Evolutionary conservation across 2,797 vertebrate genomes (phyloP).

Genomic region (Neoniphon sammara): DNA sequence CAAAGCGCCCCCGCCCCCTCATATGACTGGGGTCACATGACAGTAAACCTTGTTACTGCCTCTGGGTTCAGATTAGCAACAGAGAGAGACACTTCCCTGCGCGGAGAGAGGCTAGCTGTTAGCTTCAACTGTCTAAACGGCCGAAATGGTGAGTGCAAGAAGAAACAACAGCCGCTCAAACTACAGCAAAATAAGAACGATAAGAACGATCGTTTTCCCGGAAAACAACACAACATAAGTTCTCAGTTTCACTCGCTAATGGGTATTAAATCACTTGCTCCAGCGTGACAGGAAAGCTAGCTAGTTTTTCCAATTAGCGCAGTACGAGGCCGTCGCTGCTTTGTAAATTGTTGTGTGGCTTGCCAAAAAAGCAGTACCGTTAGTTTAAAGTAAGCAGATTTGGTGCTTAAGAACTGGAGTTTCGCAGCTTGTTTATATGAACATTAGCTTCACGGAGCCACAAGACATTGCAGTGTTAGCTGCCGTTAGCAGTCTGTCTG

Average conservation of each 20-base stretch:
- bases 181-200: not conserved
- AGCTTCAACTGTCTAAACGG: conserved; percentile 76
- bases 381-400: not conserved
- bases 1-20: conserved; percentile 17
- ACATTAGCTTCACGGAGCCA: no score
- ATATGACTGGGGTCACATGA: conserved; percentile 76
- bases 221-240: fast-evolving
- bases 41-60: conserved; percentile 27
- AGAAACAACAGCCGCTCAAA: not conserved
- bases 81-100: conserved; percentile 47
- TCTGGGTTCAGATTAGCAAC: conserved; percentile 56
- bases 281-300: conserved; percentile 54
- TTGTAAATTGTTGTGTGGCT: conserved; percentile 5
- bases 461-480: not conserved
- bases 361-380: not conserved
- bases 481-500: conserved; percentile 3
- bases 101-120: conserved; percentile 74
- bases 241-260: not conserved
- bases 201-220: no score
- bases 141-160: conserved; percentile 82
- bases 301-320: conserved; percentile 50
- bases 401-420: not conserved
- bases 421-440: not conserved
- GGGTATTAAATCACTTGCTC: conserved; percentile 1
- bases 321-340: conserved; percentile 56